These are phyloP conservation scores for Cichladusa arquata DNA, from an alignment of 2,113 vertebrate species.

Conservation along the genomic window DNA sequence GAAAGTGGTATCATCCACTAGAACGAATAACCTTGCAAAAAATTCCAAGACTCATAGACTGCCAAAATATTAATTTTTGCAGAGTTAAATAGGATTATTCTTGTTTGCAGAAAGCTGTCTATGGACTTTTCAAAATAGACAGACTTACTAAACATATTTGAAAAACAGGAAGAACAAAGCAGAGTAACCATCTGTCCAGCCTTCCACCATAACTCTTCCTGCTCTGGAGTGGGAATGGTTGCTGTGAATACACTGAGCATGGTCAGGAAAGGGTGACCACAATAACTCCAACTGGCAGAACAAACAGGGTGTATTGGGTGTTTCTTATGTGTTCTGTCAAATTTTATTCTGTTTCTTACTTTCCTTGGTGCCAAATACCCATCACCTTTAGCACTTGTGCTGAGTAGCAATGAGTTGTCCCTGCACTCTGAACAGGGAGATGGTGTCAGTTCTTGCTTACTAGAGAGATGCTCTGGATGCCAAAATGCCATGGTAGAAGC, in stretches of 20 bases:
- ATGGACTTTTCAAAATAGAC: background rate
- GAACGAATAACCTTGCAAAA: background rate
- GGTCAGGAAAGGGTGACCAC: background rate
- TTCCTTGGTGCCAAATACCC: background rate
- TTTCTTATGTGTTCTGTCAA: background rate
- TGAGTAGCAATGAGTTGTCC: background rate
- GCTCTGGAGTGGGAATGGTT: background rate
- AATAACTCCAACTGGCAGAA: background rate
- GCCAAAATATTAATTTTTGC: background rate
- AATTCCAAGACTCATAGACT: background rate
- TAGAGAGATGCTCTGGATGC: background rate
- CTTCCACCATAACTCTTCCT: background rate
- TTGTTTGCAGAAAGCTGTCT: background rate
- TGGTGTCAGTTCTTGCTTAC: background rate
- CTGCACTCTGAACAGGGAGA: background rate
- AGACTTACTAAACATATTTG: background rate
- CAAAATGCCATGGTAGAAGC: background rate
- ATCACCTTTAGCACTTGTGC: background rate
- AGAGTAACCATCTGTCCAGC: background rate
- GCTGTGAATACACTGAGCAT: background rate
- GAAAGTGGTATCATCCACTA: background rate
- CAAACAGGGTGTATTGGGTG: background rate
- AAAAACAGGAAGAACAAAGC: background rate
- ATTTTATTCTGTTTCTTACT: background rate
- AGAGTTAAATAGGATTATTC: background rate